Evolutionary conservation across 2,113 vertebrate genomes (phyloP).

Genomic region (Myrmecobius fasciatus): DNA sequence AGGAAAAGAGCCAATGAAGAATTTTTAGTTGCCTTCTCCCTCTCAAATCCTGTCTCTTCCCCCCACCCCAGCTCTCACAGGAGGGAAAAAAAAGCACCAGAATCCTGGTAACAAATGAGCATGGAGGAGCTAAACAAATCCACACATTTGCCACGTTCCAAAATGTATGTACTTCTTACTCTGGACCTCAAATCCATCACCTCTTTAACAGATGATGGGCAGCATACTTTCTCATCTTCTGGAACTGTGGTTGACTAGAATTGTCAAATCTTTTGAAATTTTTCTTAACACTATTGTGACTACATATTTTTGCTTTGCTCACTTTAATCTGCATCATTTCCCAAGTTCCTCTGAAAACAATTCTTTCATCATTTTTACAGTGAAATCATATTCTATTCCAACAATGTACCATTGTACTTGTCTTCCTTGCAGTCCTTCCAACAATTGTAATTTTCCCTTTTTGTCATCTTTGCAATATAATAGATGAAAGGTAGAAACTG

Average conservation of each 20-base stretch:
- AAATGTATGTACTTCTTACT: neutral
- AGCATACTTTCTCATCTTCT: neutral
- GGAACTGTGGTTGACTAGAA: neutral
- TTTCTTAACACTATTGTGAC: neutral
- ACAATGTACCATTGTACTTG: neutral
- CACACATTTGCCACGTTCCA: neutral
- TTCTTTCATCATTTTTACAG: neutral
- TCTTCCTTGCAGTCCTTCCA: neutral
- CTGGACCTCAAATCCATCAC: too few species aligned
- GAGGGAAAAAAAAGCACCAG: neutral
- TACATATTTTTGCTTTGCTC: neutral
- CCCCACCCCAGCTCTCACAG: neutral
- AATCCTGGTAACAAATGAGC: neutral
- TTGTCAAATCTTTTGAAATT: neutral
- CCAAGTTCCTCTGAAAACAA: neutral
- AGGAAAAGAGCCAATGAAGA: too few species aligned
- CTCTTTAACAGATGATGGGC: neutral
- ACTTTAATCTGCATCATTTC: neutral
- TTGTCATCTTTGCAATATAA: neutral
- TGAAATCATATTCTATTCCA: neutral
- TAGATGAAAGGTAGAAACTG: neutral
- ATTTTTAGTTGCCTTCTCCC: neutral
- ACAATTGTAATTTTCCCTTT: neutral
- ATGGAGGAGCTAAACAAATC: neutral
- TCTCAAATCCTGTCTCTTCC: neutral